These are phyloP conservation scores for Merluccius polli DNA, from an alignment of 2,797 vertebrate genomes.

Conservation along the genomic window DNA sequence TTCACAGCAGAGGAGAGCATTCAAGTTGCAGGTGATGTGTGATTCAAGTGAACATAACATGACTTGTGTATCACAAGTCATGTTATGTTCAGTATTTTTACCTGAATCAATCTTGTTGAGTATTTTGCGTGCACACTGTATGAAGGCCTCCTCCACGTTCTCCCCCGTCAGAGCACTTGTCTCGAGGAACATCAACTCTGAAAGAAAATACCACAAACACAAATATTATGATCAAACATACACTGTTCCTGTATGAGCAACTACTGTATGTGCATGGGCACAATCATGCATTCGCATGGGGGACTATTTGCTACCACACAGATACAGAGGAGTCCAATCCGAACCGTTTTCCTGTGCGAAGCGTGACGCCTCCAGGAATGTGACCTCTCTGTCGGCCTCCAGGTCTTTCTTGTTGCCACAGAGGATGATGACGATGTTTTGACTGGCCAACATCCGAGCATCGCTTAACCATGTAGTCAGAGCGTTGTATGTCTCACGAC, in stretches of 20 bases:
- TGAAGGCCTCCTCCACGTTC: constrained; percentile 91
- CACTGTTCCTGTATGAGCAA: background rate
- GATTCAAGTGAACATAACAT: no score
- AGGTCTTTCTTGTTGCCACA: constrained; percentile 95
- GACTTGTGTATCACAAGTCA: no score
- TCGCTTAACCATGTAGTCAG: constrained; percentile 91
- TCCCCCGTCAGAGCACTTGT: constrained; percentile 91
- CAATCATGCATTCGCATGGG: background rate
- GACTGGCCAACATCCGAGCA: constrained; percentile 89
- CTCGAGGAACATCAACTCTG: constrained; percentile 94
- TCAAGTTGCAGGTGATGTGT: background rate
- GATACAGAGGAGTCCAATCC: background rate
- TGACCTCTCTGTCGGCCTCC: constrained; percentile 89
- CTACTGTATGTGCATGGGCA: no score
- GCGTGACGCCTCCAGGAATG: constrained; percentile 89
- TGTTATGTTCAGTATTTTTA: constrained; percentile 37
- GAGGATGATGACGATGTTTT: constrained; percentile 92
- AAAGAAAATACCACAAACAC: constrained; percentile 4
- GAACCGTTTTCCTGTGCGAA: constrained; percentile 93
- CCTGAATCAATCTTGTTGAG: constrained; percentile 95
- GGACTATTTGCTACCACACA: background rate
- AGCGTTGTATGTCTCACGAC: constrained; percentile 92
- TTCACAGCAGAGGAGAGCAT: background rate
- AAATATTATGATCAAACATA: background rate
- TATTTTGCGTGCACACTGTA: constrained; percentile 91